phyloP scores from a whole-genome alignment of 2,113 vertebrate species.

The Ceratotherium simum region DNA sequence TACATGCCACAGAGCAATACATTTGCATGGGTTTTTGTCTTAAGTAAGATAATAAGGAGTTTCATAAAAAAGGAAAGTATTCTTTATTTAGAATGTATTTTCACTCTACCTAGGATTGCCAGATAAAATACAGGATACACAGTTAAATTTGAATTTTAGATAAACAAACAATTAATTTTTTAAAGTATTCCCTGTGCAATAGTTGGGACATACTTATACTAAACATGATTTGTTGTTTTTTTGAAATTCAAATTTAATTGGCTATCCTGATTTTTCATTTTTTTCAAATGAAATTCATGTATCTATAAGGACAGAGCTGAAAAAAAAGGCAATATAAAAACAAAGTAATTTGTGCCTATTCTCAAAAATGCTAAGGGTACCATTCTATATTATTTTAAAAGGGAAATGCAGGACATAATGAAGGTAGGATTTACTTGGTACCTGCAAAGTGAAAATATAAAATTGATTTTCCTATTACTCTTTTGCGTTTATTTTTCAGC shows the following conservation, averaged over 20 bases:
- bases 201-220: neutral
- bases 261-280: neutral
- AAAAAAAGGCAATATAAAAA: neutral
- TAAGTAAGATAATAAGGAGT: slow-evolving; percentile 35
- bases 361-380: neutral
- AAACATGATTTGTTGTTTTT: neutral
- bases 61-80: slow-evolving; percentile 27
- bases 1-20: neutral
- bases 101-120: neutral
- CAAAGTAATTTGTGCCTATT: neutral
- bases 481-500: neutral
- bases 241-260: slow-evolving; percentile 35
- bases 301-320: neutral
- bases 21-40: slow-evolving; percentile 18
- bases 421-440: slow-evolving; percentile 28
- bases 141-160: slow-evolving; percentile 24
- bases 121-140: neutral
- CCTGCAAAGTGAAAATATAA: neutral
- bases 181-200: neutral
- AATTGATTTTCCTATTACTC: neutral
- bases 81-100: slow-evolving; percentile 54
- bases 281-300: slow-evolving; percentile 13
- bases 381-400: slow-evolving; percentile 2
- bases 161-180: slow-evolving; percentile 23
- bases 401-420: neutral